Evolutionary conservation across 2,113 vertebrate genomes (phyloP), one percentile per base, ranked within the genome.

Genomic region (Nothocercus julius): DNA sequence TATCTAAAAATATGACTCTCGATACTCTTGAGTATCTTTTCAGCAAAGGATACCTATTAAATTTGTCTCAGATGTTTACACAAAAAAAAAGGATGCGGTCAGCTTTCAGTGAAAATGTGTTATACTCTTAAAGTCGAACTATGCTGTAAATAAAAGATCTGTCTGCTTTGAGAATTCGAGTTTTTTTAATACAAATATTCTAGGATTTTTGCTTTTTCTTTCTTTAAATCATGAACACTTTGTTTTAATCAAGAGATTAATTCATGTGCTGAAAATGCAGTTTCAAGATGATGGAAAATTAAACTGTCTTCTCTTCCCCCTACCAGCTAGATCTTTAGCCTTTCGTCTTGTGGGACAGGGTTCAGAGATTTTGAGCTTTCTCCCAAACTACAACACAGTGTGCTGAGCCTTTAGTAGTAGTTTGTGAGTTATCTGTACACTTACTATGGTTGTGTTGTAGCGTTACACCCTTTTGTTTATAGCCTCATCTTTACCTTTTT

Each of bases 201-300:
- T 79, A 10, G 20, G 4, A 28, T 34, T 49, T 75, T 82, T 81
- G 45, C 30, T 81, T 80, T 49, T 79, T 89, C 75, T 32, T 5
- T n/a, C 62, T 77, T 81, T 56, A 95, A 96, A 89, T 54, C 85
- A 56, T 81, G n/a, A 36, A 54, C 22, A 77, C 38, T 89, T 91
- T 89, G 73, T 94, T 95, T 92, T 90, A 94, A 93, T 94, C 66
- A 75, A 92, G 67, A 95, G 77, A 75, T 91, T 77, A 81, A 74
- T 95, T 92, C 85, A 81, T 70, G 6, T 61, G 74, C 68, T 87
- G 66, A 93, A 94, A 95, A 82, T 90, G 63, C 66, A 82, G 54
- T 40, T 83, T 96, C n/a, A 89, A 91, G 51, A 94, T 75, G 82
- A 61, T 51, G 63, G 88, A 89, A 96, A 85, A 75, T 95, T 92